Evolutionary conservation across 2,888 invertebrate species (phyloP), one percentile per base, ranked within the genome.

Genomic region (Biston betularia): DNA sequence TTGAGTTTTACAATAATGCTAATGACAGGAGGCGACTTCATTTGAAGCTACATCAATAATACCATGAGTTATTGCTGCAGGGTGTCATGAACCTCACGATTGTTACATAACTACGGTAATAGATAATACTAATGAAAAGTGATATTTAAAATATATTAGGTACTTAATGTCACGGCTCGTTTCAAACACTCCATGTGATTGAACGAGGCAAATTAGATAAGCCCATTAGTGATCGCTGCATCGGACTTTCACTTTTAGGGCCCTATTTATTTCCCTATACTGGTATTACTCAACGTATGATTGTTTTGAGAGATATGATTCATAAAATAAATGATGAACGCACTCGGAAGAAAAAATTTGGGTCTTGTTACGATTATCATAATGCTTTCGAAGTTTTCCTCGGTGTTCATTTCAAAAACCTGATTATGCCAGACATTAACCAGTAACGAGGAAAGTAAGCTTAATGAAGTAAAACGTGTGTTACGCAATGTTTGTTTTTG

Each of bases 91-190:
- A 80, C 77, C 80, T 82, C 84, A 84, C 84, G 84, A 82, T 77
- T 77, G 75, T 91, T 92, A 90, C 86, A 84, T 87, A 89, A 92
- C 78, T 72, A 74, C 74, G 75, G 86, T 89, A 89, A 90, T 87
- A 89, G 89, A 89, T 90, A 90, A 91, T 85, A 84, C 85, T 89
- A 90, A 92, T 90, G 89, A 91, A 88, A 85, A 85, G 87, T 88
- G 86, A 90, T 91, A 89, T 89, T 90, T 88, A 86, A 88, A 89
- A 89, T 87, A 84, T 89, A 89, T 87, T 86, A 87, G 85, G 81
- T 83, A 86, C 82, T 80, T 79, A 82, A 82, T 86, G 85, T 82
- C 81, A 79, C 80, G 78, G 76, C 77, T 80, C 82, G 75, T 78
- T 79, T 85, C 82, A 79, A 78, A 78, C 79, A 75, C 77, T 70